Conservation (phyloP, 1,140 invertebrate species). For the Batillaria attramentaria region DNA sequence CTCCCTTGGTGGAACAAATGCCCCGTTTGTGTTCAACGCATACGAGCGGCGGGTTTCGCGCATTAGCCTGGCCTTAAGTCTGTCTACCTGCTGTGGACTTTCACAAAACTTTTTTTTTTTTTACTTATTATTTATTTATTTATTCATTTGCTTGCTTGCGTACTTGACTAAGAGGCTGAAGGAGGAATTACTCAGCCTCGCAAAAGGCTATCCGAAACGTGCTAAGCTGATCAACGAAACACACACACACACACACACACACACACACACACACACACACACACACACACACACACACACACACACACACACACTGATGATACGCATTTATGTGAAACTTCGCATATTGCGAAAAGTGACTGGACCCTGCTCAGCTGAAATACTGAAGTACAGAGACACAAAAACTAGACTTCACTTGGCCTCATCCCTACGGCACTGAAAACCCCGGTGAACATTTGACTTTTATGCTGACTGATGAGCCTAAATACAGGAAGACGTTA, state of each 20-base stretch:
- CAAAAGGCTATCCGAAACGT: neutral
- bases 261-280: neutral
- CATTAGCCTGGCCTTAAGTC: too few relatives aligned
- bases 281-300: constrained; percentile 13
- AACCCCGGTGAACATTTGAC: neutral
- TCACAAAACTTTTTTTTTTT: neutral
- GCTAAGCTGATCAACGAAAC: neutral
- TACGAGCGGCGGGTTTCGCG: too few relatives aligned
- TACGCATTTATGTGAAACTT: neutral
- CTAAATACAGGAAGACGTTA: neutral
- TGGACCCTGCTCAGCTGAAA: neutral
- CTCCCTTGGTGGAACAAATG: too few relatives aligned
- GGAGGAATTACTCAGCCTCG: neutral
- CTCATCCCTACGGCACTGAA: neutral
- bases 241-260: constrained; percentile 18
- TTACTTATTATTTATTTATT: too few relatives aligned
- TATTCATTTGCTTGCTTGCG: too few relatives aligned
- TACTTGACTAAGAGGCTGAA: neutral
- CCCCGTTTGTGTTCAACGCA: too few relatives aligned
- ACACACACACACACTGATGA: constrained; percentile 4
- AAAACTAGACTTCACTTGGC: neutral
- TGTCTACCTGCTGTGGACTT: too few relatives aligned
- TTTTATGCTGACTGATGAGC: neutral
- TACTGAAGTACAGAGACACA: too few relatives aligned
- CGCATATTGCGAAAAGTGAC: neutral